phyloP scores from a whole-genome alignment of 2,888 invertebrate species.

The Luperina nickerlii region DNA sequence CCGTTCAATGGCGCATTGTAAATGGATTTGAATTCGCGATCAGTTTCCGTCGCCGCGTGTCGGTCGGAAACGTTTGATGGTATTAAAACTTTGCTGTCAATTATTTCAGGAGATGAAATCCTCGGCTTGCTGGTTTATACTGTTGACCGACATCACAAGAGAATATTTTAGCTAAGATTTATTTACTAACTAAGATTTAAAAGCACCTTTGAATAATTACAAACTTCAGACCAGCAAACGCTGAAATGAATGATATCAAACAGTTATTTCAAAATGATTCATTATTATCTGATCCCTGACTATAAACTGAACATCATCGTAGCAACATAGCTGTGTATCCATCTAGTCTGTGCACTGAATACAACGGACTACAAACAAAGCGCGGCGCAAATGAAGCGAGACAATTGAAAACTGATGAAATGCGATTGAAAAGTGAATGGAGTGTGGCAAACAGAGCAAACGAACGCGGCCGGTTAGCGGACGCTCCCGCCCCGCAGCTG shows the following conservation, averaged over 20 bases:
- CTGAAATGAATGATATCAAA: conserved; percentile 3
- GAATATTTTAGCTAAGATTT: conserved; percentile 4
- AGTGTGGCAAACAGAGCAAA: conserved; percentile 65
- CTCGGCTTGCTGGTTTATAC: conserved; percentile 16
- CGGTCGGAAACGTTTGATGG: conserved; percentile 67
- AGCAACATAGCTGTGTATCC: neutral
- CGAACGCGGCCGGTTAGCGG: conserved; percentile 55
- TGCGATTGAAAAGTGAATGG: conserved; percentile 68
- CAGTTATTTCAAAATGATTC: conserved; percentile 20
- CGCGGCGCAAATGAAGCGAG: conserved; percentile 68
- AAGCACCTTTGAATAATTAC: conserved; percentile 4
- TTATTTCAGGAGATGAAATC: conserved; percentile 52
- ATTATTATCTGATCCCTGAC: neutral
- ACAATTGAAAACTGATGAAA: conserved; percentile 72
- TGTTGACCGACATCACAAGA: conserved; percentile 8
- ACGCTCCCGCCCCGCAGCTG: conserved; percentile 30
- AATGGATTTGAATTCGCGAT: conserved; percentile 63
- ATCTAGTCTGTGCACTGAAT: conserved; percentile 37
- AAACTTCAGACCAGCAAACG: neutral
- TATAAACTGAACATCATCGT: conserved; percentile 4
- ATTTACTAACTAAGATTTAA: neutral
- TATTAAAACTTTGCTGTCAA: conserved; percentile 69
- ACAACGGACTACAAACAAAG: conserved; percentile 56
- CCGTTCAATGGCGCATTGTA: conserved; percentile 65
- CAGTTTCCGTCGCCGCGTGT: conserved; percentile 39